Evolutionary conservation across 2,797 vertebrate species (phyloP), one percentile per base, ranked within the genome.

Genomic region (Rhinella marina): DNA sequence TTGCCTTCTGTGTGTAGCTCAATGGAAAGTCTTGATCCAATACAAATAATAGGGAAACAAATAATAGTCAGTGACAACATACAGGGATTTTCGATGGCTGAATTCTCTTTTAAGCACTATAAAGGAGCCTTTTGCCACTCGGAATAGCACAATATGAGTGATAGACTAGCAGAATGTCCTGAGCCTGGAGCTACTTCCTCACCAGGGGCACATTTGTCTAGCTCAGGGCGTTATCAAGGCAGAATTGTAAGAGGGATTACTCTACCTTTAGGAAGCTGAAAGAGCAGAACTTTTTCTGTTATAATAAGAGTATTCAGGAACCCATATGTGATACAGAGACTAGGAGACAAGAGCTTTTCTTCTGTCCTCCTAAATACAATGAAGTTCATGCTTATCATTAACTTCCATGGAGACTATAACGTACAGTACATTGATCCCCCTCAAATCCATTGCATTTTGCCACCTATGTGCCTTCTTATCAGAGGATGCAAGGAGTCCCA

Each of bases 301-400:
- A 90, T 89, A 91, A 91, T 91, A 91, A 92, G 89, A 91, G 83
- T 91, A 64, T 87, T 76, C 89, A 87, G 82, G 90, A 89, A 90
- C 90, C 91, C 90, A 92, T 88, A 84, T 84, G 23, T 92, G 90
- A 92, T 92, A 50, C n/a, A 8, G 9, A 32, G 70, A 72, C 16
- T 10, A 72, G 89, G 90, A 75, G 41, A 57, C 87, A 7, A 50
- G n/a, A 54, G 23, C 50, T 77, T 77, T 77, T 77, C 72, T 77
- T 77, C 41, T 77, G 27, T n/a, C 48, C 32, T 54, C 48, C 75
- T 54, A 52, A 77, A 25, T 77, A 25, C n/a, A 25, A 25, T 25
- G 50, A 77, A 54, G 75, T 25, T 50, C 21, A 14, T 12, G 11
- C 48, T 91, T 87, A 92, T 92, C 91, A 29, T 91, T 90, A 91